phyloP scores from a whole-genome alignment of 2,113 vertebrate genomes.

The Mustela lutreola region DNA sequence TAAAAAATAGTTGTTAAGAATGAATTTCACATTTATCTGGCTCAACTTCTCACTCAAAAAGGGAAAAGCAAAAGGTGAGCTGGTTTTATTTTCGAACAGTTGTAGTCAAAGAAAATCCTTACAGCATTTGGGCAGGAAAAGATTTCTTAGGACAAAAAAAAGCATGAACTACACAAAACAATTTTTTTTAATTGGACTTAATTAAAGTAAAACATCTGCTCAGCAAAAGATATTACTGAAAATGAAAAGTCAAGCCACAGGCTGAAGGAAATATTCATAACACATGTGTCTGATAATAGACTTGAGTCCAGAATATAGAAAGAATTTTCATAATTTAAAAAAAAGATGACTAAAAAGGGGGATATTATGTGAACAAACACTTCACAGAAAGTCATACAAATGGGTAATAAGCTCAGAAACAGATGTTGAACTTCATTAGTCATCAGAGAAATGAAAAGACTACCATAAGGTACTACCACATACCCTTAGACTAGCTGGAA shows the following conservation, averaged over 20 bases:
- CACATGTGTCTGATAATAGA: background rate
- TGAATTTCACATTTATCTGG: background rate
- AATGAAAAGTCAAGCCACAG: background rate
- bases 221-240: background rate
- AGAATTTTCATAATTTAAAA: background rate
- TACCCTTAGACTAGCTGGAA: background rate
- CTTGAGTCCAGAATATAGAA: background rate
- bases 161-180: background rate
- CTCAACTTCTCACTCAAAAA: background rate
- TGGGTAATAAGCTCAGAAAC: background rate
- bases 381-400: background rate
- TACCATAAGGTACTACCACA: background rate
- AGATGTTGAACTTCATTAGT: slow-evolving; percentile 41
- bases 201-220: slow-evolving; percentile 22
- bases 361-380: background rate
- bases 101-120: background rate
- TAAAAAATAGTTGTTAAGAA: background rate
- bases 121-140: background rate
- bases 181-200: background rate
- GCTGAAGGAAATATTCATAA: background rate
- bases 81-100: slow-evolving; percentile 6
- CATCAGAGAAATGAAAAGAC: slow-evolving; percentile 1
- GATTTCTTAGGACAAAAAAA: background rate
- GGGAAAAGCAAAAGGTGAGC: background rate
- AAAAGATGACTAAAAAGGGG: background rate